Base-by-base conservation (phyloP, 2,113 vertebrate species). In the Crotalus helleri region DNA sequence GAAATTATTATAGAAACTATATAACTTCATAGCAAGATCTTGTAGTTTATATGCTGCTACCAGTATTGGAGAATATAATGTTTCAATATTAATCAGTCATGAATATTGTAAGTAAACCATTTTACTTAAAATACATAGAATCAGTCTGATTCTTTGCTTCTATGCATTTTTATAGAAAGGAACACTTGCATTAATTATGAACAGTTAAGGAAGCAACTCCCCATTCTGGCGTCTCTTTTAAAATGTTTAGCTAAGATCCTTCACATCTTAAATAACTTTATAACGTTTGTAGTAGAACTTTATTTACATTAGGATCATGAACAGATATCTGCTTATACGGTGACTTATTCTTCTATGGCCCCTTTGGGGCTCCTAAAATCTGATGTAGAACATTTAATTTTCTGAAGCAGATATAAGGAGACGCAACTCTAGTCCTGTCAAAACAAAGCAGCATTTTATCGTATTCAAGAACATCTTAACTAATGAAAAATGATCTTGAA, bases 161-260 rank as follows among this genome's bases (percentile, higher is more conserved):
- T 8, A 49, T 91, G 24, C 29, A 81, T 74, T 88, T 88, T 95
- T 59, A 19, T 87, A 87, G 24, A 51, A 74, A 39, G 53, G 12
- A 54, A 15, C 29, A 5, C 21, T 33, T 81, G 44, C 23, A 19
- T 26, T 86, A 26, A 91, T 91, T 24, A 17, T 53, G 61, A 19
- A 15, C 33, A 85, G 92, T 86, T 93, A 91, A 61, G 93, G 17
- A 95, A 87, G 54, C 87, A 86, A 7, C 74, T 19, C 1, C 93
- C 86, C 88, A 85, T 69, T 57, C 1, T n/a, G 2, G 15, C 88
- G 4, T 19, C 5, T 9, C 13, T 39, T 59, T 89, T 33, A 44
- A 89, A 91, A 85, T 92, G 44, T 92, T 90, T 0, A 0, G 44
- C 54, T 53, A 9, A 85, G 12, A 81, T 92, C 86, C 94, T 15